Percentiles rank a stretch among this genome's conserved stretches.
Conservation (phyloP, 2,888 invertebrate species). For the Latheticus oryzae region DNA sequence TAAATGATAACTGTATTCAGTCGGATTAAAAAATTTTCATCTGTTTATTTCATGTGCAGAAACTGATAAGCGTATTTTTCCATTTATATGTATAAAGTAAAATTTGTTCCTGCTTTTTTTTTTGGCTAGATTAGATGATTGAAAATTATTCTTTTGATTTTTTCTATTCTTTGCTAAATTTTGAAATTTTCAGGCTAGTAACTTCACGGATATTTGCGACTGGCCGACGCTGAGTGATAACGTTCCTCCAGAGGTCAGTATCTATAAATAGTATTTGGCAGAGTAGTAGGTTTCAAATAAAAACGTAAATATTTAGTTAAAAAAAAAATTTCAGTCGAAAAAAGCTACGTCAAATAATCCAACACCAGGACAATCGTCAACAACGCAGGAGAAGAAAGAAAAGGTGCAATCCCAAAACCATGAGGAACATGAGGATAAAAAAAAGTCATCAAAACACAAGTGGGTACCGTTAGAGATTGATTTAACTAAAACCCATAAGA, state of each 20-base stretch:
- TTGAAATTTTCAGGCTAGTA: conserved; percentile 77
- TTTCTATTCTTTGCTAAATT: no score
- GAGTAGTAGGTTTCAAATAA: conserved; percentile 9
- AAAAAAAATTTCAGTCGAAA: conserved; percentile 30
- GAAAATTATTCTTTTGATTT: not conserved
- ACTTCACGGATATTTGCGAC: conserved; percentile 88
- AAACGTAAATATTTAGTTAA: conserved; percentile 6
- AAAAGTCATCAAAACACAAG: conserved; percentile 75
- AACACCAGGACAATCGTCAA: conserved; percentile 29
- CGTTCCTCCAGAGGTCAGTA: conserved; percentile 66
- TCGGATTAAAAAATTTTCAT: no score
- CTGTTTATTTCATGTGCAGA: no score
- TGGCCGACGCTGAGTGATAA: conserved; percentile 90
- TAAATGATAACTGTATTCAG: no score
- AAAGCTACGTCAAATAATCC: conserved; percentile 14
- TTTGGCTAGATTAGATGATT: no score
- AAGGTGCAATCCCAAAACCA: conserved; percentile 60
- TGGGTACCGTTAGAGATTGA: conserved; percentile 95
- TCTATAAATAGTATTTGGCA: conserved; percentile 15
- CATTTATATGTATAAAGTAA: no score
- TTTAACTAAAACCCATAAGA: conserved; percentile 76
- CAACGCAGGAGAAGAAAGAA: conserved; percentile 56
- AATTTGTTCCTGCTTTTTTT: no score
- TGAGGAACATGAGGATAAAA: conserved; percentile 65
- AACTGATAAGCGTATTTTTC: no score